These are phyloP conservation scores for Riparia riparia DNA, from an alignment of 2,113 vertebrate genomes.

Conservation along the genomic window DNA sequence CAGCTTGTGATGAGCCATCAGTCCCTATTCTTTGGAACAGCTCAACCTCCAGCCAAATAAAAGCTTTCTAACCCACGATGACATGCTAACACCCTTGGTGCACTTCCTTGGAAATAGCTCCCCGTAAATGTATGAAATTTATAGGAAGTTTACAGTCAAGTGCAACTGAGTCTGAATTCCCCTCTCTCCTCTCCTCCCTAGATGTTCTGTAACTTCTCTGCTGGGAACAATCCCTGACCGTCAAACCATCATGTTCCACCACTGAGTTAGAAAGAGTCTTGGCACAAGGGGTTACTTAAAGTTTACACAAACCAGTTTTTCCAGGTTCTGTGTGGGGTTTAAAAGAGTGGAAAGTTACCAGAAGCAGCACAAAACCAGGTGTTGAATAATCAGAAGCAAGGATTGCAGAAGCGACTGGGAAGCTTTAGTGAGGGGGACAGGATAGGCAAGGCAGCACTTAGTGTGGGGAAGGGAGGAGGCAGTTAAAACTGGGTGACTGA, in stretches of 20 bases:
- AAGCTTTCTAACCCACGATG: not conserved
- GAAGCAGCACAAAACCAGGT: slow-evolving; percentile 12
- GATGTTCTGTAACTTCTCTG: not conserved
- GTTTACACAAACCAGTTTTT: slow-evolving; percentile 60
- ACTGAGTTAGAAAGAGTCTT: slow-evolving; percentile 1
- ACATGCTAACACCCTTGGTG: not conserved
- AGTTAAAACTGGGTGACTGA: not conserved
- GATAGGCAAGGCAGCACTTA: not conserved
- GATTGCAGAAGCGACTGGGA: not conserved
- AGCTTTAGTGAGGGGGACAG: not conserved
- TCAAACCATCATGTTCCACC: not conserved
- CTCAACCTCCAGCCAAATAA: not conserved
- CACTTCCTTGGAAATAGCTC: not conserved
- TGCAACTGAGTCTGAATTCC: not conserved
- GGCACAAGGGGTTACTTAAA: slow-evolving; percentile 26
- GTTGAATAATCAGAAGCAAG: not conserved
- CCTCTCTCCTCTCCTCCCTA: not conserved
- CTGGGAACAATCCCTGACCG: not conserved
- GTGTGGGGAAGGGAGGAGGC: accelerated
- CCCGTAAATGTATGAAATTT: not conserved
- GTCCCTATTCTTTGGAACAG: not conserved
- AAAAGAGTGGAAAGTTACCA: slow-evolving; percentile 62
- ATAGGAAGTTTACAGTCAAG: slow-evolving; percentile 12
- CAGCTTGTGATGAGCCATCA: not conserved
- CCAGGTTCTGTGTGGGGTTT: slow-evolving; percentile 4